Percentiles rank a stretch among this genome's conserved stretches.
phyloP scores from a whole-genome alignment of 37 sponge, comb jelly and placozoan species.

The Petrosia ficiformis region DNA sequence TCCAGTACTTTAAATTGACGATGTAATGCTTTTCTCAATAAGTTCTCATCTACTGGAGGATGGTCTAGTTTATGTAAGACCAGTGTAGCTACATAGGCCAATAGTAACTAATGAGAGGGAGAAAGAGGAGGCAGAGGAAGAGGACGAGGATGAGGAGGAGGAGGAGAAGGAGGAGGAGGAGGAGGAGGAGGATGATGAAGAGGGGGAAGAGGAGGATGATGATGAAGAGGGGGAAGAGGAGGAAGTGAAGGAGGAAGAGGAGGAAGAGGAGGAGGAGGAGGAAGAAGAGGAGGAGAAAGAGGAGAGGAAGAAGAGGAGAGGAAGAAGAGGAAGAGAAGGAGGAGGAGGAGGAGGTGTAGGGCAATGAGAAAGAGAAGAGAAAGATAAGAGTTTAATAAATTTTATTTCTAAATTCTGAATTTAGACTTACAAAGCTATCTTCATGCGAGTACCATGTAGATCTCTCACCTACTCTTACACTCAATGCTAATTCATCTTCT shows the following conservation, averaged over 20 bases:
- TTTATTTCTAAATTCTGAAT: not conserved
- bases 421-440: constrained; percentile 30
- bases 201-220: too few species aligned
- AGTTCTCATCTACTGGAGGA: not conserved
- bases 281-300: not conserved
- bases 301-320: not conserved
- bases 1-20: not conserved
- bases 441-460: constrained; percentile 20
- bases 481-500: not conserved
- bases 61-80: not conserved
- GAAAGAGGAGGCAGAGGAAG: too few species aligned
- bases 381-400: not conserved
- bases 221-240: not conserved
- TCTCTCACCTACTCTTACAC: constrained; percentile 6
- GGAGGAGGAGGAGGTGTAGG: not conserved
- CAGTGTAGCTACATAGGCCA: constrained; percentile 6
- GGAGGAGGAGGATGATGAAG: too few species aligned
- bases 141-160: too few species aligned
- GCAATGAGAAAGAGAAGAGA: not conserved
- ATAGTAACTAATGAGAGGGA: constrained; percentile 16
- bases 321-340: not conserved
- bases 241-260: constrained; percentile 6
- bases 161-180: too few species aligned
- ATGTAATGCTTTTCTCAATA: constrained; percentile 8
- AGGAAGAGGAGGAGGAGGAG: too few species aligned